Evolutionary conservation across 2,113 vertebrate genomes (phyloP).

Genomic region (Pedionomus torquatus): DNA sequence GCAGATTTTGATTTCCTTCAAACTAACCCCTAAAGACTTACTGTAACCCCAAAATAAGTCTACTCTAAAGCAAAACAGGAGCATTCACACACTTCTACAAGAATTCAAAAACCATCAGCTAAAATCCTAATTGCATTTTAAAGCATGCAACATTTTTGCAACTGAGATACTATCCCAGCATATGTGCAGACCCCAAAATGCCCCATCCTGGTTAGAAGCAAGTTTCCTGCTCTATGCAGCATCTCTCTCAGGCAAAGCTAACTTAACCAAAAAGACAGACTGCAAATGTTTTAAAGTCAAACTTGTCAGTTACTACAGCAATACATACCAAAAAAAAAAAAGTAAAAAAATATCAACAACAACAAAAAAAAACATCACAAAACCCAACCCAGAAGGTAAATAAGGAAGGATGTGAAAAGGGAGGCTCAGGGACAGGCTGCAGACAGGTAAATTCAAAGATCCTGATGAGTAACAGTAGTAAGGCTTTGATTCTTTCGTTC

Average conservation of each 20-base stretch:
- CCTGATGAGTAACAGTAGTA: not conserved
- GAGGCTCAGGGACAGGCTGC: not conserved
- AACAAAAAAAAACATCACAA: too few relatives aligned
- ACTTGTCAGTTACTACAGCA: not conserved
- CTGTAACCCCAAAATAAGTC: not conserved
- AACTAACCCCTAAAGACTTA: not conserved
- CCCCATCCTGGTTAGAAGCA: not conserved
- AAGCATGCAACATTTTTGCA: not conserved
- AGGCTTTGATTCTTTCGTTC: not conserved
- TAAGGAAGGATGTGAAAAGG: not conserved
- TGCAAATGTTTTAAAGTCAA: not conserved
- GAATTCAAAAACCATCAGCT: not conserved
- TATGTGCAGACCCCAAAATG: too few relatives aligned
- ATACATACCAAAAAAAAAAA: not conserved
- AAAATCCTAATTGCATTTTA: not conserved
- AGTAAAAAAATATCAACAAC: too few relatives aligned
- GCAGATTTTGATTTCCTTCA: not conserved
- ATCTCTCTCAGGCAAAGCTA: not conserved
- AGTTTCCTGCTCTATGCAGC: not conserved
- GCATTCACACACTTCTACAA: not conserved
- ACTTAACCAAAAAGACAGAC: not conserved
- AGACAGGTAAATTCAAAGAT: not conserved
- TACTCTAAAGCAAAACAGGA: not conserved
- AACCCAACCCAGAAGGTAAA: not conserved
- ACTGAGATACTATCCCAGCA: not conserved